Percentiles rank a stretch among this genome's conserved stretches.
phyloP scores from a whole-genome alignment of 2,797 vertebrate species.

The Uromys caudimaculatus region DNA sequence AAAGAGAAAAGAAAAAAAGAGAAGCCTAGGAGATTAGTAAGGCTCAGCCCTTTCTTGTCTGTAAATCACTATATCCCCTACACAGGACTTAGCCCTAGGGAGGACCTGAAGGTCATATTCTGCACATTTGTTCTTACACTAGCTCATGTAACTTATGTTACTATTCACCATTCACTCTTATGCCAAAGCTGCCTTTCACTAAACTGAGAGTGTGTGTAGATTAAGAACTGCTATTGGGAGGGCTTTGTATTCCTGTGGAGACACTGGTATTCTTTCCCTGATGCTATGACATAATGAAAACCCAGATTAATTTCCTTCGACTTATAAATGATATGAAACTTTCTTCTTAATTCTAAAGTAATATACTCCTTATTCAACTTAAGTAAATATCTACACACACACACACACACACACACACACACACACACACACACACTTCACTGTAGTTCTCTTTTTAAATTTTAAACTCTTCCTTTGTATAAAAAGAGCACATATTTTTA shows the following conservation, averaged over 20 bases:
- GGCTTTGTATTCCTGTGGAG: background rate
- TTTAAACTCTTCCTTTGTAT: background rate
- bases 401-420: no score
- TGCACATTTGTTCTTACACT: background rate
- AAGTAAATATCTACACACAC: background rate
- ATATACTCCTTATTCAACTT: background rate
- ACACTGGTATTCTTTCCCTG: background rate
- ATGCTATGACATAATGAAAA: background rate
- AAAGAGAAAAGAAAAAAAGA: no score
- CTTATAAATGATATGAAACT: background rate
- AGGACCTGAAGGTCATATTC: background rate
- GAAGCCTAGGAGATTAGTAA: background rate
- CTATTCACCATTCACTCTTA: background rate
- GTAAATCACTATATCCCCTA: background rate
- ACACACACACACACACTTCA: background rate
- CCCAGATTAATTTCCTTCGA: background rate
- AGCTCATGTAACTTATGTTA: background rate
- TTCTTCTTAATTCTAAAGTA: background rate
- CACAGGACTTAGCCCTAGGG: no score
- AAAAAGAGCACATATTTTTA: background rate
- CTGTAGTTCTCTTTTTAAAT: background rate
- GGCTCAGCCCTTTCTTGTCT: background rate
- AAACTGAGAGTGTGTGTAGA: background rate
- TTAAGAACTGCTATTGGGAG: no score
- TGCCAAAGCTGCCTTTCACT: background rate